Evolutionary conservation across 1,140 invertebrate species (phyloP), one percentile per base, ranked within the genome.

Genomic region (Nautilus pompilius): DNA sequence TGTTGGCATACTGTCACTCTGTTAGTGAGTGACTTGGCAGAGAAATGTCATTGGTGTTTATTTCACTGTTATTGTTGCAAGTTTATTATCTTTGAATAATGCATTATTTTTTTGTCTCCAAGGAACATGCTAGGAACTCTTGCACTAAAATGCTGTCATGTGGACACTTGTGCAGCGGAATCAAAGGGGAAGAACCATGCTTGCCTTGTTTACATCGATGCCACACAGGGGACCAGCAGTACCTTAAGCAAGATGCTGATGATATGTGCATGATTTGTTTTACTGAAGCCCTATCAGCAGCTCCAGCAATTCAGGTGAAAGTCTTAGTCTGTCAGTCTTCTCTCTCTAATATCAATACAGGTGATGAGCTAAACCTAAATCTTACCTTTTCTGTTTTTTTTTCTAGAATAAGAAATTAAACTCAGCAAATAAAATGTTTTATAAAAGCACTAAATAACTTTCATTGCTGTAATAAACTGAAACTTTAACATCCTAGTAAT

Each of bases 241-340:
- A 48, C 6, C 72, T 81, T 15, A 80, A 77, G 66, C 95, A 98
- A 83, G 96, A 99, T 82, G 93, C 93, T 0, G 96, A 99, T 76
- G 96, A 99, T 76, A 97, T 99, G 93, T 99, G 96, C 83, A 98
- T 98, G 93, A 96, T 99, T 65, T 99, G 96, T 79, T 99, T 99
- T 81, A 96, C 93, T 0, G 96, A 99, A 78, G 93, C 96, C 0
- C 83, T 99, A 3, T 91, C 93, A 24, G 94, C 91, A 67, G 95
- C 95, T 0, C 96, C 96, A 17, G 92, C 94, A n/a, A 90, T 98
- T 76, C 91, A 91, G 84, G 90, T 90, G 77, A 68, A 65, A 36
- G 13, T 15, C 17, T 26, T 53, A 26, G 8, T 13, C 49, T 53
- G 10, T 53, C 17, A 22, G 22, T 13, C 22, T 13, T 20, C 49